These are phyloP conservation scores for Erinaceus europaeus DNA, from an alignment of 2,113 vertebrate genomes.

Conservation along the genomic window DNA sequence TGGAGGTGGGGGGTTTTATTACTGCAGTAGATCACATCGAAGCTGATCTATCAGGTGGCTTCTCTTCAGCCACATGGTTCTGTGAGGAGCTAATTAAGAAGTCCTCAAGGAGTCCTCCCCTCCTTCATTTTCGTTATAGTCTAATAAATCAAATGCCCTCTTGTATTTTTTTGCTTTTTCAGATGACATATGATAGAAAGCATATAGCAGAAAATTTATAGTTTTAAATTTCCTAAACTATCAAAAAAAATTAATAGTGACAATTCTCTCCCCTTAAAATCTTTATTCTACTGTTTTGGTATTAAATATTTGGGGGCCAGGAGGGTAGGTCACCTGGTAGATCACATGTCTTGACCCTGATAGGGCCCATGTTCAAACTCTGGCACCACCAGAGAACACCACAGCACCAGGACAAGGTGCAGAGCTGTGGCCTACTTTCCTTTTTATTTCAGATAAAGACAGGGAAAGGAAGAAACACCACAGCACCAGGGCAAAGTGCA, in stretches of 20 bases:
- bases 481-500: no score
- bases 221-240: background rate
- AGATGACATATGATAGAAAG: background rate
- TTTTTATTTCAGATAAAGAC: no score
- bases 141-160: background rate
- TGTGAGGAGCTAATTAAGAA: background rate
- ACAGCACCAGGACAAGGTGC: no score
- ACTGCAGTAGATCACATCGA: background rate
- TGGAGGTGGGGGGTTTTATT: background rate
- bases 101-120: background rate
- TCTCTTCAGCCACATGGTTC: background rate
- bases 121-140: background rate
- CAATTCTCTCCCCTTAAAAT: conserved; percentile 17
- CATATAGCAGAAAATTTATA: background rate
- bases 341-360: no score
- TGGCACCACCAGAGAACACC: no score
- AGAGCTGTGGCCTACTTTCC: no score
- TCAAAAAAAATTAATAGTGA: background rate
- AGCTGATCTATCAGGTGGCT: background rate
- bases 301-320: no score
- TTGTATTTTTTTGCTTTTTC: background rate
- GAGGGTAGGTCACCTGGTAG: no score
- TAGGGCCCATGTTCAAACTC: no score
- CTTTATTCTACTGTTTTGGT: background rate
- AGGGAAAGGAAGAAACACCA: no score